Evolutionary conservation across 2,113 vertebrate species (phyloP), one percentile per base, ranked within the genome.

Genomic region (Phaethornis superciliosus): DNA sequence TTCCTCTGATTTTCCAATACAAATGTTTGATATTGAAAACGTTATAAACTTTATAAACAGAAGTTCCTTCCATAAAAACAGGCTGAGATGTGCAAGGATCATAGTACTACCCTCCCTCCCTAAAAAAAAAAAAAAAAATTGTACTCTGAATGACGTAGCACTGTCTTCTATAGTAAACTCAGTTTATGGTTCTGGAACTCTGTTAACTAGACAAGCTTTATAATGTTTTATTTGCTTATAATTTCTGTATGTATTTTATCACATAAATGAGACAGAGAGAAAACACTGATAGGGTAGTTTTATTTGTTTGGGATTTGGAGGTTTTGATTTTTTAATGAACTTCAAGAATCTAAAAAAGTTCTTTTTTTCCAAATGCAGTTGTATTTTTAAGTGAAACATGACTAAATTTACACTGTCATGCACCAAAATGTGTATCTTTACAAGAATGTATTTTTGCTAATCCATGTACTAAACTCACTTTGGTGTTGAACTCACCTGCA

Each of bases 81-180:
- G 59, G 4, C 23, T 49, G 18, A 64, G 15, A 84, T 15, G 6
- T 37, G 6, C 20, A 59, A 63, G 58, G 12, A 8, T 2, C 1
- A 2, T 49, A 9, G 32, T n/a, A 20, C 6, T 62, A 55, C 26
- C 26, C 19, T 6, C 5, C 7, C 1, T 2, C 9, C 11, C n/a
- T n/a, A 51, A 35, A 81, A 35, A 88, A 60, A 60, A 23, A 7
- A 72, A 58, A 62, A 3, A 51, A 44, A 81, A 3, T 69, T 72
- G 26, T 51, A 56, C 12, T 3, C 12, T 63, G 21, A 79, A 75
- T 54, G 20, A 62, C 10, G 21, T 77, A 80, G 24, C 26, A 59
- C 8, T 58, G 33, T 7, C 1, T 3, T 78, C 24, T 59, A 4
- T 37, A 46, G 15, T 55, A 93, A 89, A 51, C 3, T 46, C 28